Percentiles rank a stretch among this genome's conserved stretches.
phyloP scores from a whole-genome alignment of 2,797 vertebrate species.

The Agapornis canus region DNA sequence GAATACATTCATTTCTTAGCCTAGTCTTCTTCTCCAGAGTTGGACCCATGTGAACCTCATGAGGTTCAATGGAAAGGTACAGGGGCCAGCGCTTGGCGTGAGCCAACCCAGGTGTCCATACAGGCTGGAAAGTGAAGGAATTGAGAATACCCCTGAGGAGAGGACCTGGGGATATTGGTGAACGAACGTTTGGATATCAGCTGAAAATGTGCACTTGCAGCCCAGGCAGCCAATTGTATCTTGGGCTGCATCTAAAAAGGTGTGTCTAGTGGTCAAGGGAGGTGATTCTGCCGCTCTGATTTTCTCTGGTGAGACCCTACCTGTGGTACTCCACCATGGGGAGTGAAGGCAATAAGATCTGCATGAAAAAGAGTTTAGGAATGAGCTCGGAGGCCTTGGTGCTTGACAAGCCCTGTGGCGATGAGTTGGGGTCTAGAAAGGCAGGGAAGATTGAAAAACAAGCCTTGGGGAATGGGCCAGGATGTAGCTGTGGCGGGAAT shows the following conservation, averaged over 20 bases:
- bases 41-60: too few species aligned
- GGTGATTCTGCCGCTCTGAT: background rate
- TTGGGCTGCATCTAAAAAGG: background rate
- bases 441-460: too few species aligned
- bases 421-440: too few species aligned
- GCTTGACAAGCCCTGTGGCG: too few species aligned
- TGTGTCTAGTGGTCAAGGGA: background rate
- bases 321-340: too few species aligned
- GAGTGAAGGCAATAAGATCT: too few species aligned
- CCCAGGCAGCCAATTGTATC: background rate
- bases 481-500: too few species aligned
- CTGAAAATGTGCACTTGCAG: background rate
- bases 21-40: background rate
- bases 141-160: background rate
- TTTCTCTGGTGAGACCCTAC: background rate
- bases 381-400: too few species aligned
- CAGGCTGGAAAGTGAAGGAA: background rate
- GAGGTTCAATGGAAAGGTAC: background rate
- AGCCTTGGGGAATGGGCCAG: too few species aligned
- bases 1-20: background rate
- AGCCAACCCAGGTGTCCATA: background rate
- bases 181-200: background rate
- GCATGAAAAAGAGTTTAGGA: too few species aligned
- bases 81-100: background rate
- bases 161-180: background rate